These are phyloP conservation scores for Entelurus aequoreus DNA, from an alignment of 2,113 vertebrate species.

Conservation along the genomic window DNA sequence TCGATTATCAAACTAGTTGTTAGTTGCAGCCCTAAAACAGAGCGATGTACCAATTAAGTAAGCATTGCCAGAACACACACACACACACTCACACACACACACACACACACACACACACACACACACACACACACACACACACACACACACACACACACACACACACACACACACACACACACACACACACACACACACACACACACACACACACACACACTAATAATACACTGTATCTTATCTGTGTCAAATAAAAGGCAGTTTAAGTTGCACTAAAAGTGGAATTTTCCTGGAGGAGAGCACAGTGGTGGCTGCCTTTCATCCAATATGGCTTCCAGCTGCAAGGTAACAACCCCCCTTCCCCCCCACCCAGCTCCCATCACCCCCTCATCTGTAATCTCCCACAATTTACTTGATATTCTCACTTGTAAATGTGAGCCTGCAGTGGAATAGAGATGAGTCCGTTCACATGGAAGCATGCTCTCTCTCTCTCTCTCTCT, in stretches of 20 bases:
- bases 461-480: conserved; percentile 59
- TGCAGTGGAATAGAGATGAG: conserved; percentile 77
- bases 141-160: no score
- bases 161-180: no score
- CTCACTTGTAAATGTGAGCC: conserved; percentile 80
- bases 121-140: no score
- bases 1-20: no score
- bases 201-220: no score
- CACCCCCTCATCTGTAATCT: conserved; percentile 65
- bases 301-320: conserved; percentile 1
- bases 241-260: neutral
- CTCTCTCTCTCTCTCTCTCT: conserved; percentile 7
- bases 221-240: no score
- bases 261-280: conserved; percentile 5
- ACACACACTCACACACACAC: no score
- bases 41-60: no score
- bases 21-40: no score
- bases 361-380: conserved; percentile 29
- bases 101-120: no score
- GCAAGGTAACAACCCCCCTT: conserved; percentile 24
- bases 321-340: conserved; percentile 40
- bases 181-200: no score
- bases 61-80: no score
- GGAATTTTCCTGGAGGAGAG: conserved; percentile 21
- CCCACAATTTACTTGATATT: conserved; percentile 77